Evolutionary conservation across 2,888 invertebrate species (phyloP).

Genomic region (Platypus cylindrus): DNA sequence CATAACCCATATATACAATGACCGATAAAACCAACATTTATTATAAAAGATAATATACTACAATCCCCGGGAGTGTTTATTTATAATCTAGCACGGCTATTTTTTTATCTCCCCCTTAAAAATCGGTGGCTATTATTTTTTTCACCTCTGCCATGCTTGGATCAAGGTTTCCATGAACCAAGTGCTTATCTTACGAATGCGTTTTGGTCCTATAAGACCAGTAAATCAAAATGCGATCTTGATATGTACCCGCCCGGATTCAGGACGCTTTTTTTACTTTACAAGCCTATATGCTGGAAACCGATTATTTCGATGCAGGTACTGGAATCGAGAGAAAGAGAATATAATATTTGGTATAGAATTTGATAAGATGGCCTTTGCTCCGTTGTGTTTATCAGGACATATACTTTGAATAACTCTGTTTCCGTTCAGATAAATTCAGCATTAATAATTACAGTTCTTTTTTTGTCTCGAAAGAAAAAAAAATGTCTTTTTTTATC

Average conservation of each 20-base stretch:
- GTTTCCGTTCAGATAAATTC: too few relatives aligned
- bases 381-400: too few relatives aligned
- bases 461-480: too few relatives aligned
- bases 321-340: too few relatives aligned
- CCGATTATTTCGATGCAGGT: conserved; percentile 17
- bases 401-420: too few relatives aligned
- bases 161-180: conserved; percentile 13
- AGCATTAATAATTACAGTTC: too few relatives aligned
- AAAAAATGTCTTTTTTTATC: too few relatives aligned
- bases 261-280: too few relatives aligned
- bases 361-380: too few relatives aligned
- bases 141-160: conserved; percentile 23
- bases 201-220: conserved; percentile 15
- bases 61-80: conserved; percentile 12
- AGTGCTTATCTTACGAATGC: conserved; percentile 15
- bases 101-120: conserved; percentile 28
- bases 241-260: conserved; percentile 12
- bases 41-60: conserved; percentile 16
- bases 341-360: too few relatives aligned
- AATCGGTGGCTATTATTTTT: conserved; percentile 29
- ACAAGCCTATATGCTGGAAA: too few relatives aligned
- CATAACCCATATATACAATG: too few relatives aligned
- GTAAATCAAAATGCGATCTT: conserved; percentile 16
- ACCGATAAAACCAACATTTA: conserved; percentile 15
- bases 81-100: conserved; percentile 20